These are phyloP conservation scores for Aegithalos caudatus DNA, from an alignment of 2,113 vertebrate species.

Conservation along the genomic window DNA sequence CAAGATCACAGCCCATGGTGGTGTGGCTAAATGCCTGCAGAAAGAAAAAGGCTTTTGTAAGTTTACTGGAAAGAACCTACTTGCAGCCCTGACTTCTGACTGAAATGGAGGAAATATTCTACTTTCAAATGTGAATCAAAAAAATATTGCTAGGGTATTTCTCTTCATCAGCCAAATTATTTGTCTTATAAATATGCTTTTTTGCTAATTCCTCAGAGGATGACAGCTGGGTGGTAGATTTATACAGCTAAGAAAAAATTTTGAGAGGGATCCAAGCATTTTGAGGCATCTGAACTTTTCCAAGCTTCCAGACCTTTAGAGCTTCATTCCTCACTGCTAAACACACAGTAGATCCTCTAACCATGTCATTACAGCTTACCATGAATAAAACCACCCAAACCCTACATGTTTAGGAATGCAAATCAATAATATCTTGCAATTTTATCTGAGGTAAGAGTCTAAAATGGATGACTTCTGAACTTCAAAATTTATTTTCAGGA, in stretches of 20 bases:
- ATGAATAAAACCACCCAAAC: not conserved
- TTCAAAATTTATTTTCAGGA: not conserved
- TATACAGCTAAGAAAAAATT: conserved; percentile 34
- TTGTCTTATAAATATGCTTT: conserved; percentile 37
- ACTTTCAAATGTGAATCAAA: conserved; percentile 54
- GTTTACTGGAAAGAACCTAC: conserved; percentile 45
- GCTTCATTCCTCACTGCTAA: conserved; percentile 38
- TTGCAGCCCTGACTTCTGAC: conserved; percentile 13
- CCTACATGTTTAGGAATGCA: not conserved
- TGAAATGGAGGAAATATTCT: conserved; percentile 56
- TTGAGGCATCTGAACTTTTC: conserved; percentile 56
- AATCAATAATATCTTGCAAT: not conserved
- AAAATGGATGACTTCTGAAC: not conserved
- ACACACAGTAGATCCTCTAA: conserved; percentile 38
- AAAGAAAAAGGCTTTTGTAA: conserved; percentile 69
- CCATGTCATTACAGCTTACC: not conserved
- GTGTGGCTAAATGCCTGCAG: conserved; percentile 45
- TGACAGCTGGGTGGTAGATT: conserved; percentile 63
- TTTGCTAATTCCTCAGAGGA: conserved; percentile 54
- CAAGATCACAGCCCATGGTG: conserved; percentile 57
- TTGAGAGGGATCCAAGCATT: conserved; percentile 53
- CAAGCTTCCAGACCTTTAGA: conserved; percentile 50
- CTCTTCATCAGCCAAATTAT: conserved; percentile 27
- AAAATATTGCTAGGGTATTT: conserved; percentile 50
- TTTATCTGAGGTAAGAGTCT: not conserved